Base-by-base conservation (phyloP, 2,888 invertebrate species). In the Hirtodrosophila trivittata region DNA sequence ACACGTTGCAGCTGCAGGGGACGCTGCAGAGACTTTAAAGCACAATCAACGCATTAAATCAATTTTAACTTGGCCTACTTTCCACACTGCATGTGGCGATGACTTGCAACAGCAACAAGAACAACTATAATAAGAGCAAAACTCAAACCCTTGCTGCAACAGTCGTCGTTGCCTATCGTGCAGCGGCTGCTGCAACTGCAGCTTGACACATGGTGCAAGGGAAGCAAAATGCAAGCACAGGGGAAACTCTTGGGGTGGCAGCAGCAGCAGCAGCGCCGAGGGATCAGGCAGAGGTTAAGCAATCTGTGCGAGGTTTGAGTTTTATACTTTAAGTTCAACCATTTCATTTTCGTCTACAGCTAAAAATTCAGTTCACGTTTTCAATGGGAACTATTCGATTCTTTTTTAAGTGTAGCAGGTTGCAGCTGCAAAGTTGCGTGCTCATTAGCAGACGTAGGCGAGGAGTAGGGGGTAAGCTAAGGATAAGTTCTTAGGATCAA, bases 21-120 rank as follows among this genome's bases (percentile, higher is more conserved):
- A 35, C 12, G 16, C 10, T 6, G 35, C 33, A 25, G 41, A 41
- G 46, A 28, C 28, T 7, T 28, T 28, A 28, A 9, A 30, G 45
- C 52, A 35, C 84, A 84, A 87, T 84, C 84, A 75, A 65, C 64
- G 75, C 76, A 87, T 85, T 85, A 81, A 87, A 89, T 87, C 88
- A 87, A 77, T 87, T 88, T 83, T 89, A 87, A 81, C 82, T 87
- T 89, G 89, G 87, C 88, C 88, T 88, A 88, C 85, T 66, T 85
- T 86, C 58, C 18, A 12, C 9, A 6, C 16, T 38, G 38, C 14
- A 42, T 42, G 42, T 16, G 9, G 38, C 16, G 13, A n/a, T 41
- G 46, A 25, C 42, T 9, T 33, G 32, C 32, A 28, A 39, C 49
- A 54, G 28, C 51, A 62, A 30, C 28, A 52, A 37, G 33, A 25